Percentiles rank a stretch among this genome's conserved stretches.
phyloP scores from a whole-genome alignment of 2,113 vertebrate genomes.

The Psettodes erumei region DNA sequence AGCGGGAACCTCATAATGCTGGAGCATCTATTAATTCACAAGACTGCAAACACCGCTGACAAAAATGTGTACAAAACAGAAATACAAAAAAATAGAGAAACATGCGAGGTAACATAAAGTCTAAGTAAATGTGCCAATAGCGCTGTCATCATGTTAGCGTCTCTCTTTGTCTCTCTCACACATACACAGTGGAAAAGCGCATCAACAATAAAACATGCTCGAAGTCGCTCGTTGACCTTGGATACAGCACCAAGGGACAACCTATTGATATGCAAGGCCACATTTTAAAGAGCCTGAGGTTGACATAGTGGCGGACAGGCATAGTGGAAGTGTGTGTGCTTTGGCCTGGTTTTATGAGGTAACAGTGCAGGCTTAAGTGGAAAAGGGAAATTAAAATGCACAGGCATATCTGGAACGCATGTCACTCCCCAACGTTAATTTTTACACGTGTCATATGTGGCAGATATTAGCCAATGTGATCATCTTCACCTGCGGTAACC shows the following conservation, averaged over 20 bases:
- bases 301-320: conserved; percentile 50
- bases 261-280: conserved; percentile 49
- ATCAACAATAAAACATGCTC: conserved; percentile 50
- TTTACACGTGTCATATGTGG: conserved; percentile 13
- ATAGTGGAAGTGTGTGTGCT: conserved; percentile 42
- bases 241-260: conserved; percentile 39
- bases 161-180: background rate
- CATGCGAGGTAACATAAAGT: background rate
- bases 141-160: background rate
- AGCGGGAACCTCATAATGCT: background rate
- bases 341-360: conserved; percentile 52
- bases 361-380: conserved; percentile 49
- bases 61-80: background rate
- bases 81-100: conserved; percentile 2
- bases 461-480: conserved; percentile 96
- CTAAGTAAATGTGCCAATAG: conserved; percentile 36
- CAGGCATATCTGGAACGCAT: conserved; percentile 1
- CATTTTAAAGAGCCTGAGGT: conserved; percentile 47
- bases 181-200: conserved; percentile 46
- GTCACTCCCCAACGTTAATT: background rate
- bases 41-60: background rate
- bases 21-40: background rate
- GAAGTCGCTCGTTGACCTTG: conserved; percentile 30
- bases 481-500: conserved; percentile 96
- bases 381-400: conserved; percentile 47